Percentiles rank a stretch among this genome's conserved stretches.
phyloP scores from a whole-genome alignment of 2,888 invertebrate species.

The Prosapia bicincta region DNA sequence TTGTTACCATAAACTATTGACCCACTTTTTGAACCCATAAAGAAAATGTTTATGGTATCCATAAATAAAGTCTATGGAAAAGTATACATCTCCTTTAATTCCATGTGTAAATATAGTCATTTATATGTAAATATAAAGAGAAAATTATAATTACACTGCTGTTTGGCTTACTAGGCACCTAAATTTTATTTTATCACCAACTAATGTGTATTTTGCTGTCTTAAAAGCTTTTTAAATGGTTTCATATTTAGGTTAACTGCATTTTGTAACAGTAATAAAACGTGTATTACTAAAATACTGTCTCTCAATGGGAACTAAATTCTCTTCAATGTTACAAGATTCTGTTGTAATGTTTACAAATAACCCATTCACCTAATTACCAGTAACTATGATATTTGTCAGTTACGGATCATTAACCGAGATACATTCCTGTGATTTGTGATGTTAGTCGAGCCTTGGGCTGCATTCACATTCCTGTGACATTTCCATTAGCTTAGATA shows the following conservation, averaged over 20 bases:
- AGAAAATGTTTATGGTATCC: too few relatives aligned
- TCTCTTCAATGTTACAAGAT: neutral
- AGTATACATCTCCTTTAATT: too few relatives aligned
- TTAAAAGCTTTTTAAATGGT: neutral
- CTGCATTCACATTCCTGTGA: neutral
- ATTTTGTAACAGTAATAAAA: neutral
- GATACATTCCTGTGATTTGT: neutral
- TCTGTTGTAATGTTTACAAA: neutral
- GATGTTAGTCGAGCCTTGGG: neutral
- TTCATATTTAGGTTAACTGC: neutral
- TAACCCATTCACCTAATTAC: neutral
- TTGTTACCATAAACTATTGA: too few relatives aligned
- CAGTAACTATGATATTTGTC: neutral
- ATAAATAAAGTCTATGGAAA: too few relatives aligned
- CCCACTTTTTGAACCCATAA: too few relatives aligned
- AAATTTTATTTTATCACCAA: neutral
- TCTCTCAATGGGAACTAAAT: neutral
- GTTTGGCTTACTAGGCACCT: too few relatives aligned
- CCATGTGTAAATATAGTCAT: too few relatives aligned
- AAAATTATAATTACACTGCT: too few relatives aligned
- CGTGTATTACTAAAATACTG: neutral
- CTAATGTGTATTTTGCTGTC: neutral
- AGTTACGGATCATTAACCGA: neutral
- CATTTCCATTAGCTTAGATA: neutral
- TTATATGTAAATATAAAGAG: too few relatives aligned